phyloP scores from a whole-genome alignment of 2,113 vertebrate species.

The Piprites chloris region DNA sequence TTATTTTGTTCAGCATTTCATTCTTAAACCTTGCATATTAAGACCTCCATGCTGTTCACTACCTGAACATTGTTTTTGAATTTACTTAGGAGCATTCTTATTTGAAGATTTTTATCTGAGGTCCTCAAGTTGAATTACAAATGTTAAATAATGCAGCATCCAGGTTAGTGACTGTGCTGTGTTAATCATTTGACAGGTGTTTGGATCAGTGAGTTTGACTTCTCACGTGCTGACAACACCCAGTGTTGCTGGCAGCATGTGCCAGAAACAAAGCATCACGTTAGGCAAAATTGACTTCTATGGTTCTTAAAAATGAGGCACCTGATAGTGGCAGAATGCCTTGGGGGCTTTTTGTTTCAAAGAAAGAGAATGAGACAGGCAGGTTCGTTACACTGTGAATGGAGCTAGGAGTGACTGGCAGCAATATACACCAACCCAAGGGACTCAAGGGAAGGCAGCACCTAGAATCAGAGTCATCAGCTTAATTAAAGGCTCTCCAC shows the following conservation, averaged over 20 bases:
- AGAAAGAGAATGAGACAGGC: background rate
- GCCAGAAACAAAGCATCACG: background rate
- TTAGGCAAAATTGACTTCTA: background rate
- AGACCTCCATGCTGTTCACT: background rate
- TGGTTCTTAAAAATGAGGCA: background rate
- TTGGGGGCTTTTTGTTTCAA: background rate
- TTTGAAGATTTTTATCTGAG: background rate
- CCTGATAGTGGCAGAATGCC: background rate
- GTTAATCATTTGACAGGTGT: background rate
- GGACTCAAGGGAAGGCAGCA: background rate
- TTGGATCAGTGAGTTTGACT: background rate
- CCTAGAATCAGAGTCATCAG: background rate
- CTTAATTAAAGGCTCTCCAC: background rate
- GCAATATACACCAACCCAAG: rapidly evolving
- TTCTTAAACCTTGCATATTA: background rate
- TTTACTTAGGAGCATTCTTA: background rate
- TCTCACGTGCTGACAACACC: background rate
- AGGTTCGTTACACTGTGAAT: background rate
- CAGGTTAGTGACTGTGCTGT: background rate
- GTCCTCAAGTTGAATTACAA: background rate
- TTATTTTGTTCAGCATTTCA: background rate
- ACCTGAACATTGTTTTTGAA: background rate
- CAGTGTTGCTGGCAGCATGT: background rate
- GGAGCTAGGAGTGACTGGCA: background rate
- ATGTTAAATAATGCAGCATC: background rate